A percentile compares a stretch with the other conserved stretches of the same genome.
These are phyloP conservation scores for Drosophila littoralis DNA, from an alignment of 1,140 invertebrate species.

Conservation along the genomic window DNA sequence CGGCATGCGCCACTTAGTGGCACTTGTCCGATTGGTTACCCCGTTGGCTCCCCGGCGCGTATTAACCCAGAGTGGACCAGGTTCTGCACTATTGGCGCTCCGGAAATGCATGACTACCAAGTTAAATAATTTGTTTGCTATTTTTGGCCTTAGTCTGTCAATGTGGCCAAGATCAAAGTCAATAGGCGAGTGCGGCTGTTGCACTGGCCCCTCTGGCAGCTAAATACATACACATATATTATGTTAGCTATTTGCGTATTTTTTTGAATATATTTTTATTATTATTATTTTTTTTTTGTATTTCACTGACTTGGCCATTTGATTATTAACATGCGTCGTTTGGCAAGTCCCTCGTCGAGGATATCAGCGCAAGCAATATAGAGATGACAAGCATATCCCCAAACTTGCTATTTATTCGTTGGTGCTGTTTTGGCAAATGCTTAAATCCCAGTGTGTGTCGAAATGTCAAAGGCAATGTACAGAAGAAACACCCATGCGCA, in stretches of 20 bases:
- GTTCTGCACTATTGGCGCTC: constrained; percentile 1
- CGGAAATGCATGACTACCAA: constrained; percentile 15
- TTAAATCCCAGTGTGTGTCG: too few relatives aligned
- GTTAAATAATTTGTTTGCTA: constrained; percentile 24
- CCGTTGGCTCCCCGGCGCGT: not conserved
- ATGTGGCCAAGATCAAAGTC: constrained; percentile 42
- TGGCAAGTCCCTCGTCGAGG: too few relatives aligned
- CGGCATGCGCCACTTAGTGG: constrained; percentile 36
- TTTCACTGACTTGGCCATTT: too few relatives aligned
- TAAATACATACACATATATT: not conserved
- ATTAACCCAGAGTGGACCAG: not conserved
- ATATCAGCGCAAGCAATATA: too few relatives aligned
- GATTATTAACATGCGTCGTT: too few relatives aligned
- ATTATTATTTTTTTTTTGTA: too few relatives aligned
- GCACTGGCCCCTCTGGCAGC: not conserved
- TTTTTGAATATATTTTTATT: not conserved
- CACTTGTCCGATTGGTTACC: constrained; percentile 19
- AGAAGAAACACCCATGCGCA: not conserved
- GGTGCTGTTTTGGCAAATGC: too few relatives aligned
- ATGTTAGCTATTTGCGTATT: not conserved
- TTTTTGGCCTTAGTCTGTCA: constrained; percentile 13
- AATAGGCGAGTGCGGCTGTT: not conserved
- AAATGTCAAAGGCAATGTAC: not conserved
- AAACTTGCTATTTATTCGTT: too few relatives aligned
- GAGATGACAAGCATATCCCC: too few relatives aligned